Percentiles rank a stretch among this genome's conserved stretches.
Conservation (phyloP, 2,797 vertebrate species). For the Ceryle rudis region DNA sequence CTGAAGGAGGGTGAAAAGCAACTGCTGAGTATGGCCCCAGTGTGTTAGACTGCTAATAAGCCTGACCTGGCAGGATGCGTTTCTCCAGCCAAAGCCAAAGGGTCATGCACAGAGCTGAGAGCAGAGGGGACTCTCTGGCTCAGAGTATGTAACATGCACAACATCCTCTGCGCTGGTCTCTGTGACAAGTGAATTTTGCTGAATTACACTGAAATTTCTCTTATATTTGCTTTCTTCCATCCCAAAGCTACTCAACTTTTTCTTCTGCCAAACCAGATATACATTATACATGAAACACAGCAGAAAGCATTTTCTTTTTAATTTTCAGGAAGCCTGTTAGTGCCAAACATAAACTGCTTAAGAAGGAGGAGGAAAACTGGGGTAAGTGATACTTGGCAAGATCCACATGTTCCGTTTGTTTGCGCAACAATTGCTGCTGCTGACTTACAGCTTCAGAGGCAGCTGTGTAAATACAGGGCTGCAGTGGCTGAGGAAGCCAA, state of each 20-base stretch:
- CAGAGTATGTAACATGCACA: fast-evolving
- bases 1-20: background rate
- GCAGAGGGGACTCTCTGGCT: fast-evolving
- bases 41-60: background rate
- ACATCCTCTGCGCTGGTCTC: background rate
- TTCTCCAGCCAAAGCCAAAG: background rate
- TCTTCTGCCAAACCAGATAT: slow-evolving; percentile 47
- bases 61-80: background rate
- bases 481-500: slow-evolving; percentile 10
- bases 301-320: slow-evolving; percentile 31
- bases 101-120: fast-evolving
- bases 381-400: slow-evolving; percentile 64
- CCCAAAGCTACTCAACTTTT: background rate
- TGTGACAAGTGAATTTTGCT: background rate
- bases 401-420: slow-evolving; percentile 62
- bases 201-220: background rate
- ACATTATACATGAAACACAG: slow-evolving; percentile 34
- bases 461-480: slow-evolving; percentile 61
- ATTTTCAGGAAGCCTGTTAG: slow-evolving; percentile 29
- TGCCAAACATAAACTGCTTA: slow-evolving; percentile 45
- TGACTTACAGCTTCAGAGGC: slow-evolving; percentile 56
- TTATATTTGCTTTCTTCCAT: background rate
- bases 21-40: background rate
- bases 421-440: slow-evolving; percentile 55
- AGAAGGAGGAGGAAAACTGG: slow-evolving; percentile 12